Evolutionary conservation across 2,797 vertebrate species (phyloP).

Genomic region (Argya squamiceps): DNA sequence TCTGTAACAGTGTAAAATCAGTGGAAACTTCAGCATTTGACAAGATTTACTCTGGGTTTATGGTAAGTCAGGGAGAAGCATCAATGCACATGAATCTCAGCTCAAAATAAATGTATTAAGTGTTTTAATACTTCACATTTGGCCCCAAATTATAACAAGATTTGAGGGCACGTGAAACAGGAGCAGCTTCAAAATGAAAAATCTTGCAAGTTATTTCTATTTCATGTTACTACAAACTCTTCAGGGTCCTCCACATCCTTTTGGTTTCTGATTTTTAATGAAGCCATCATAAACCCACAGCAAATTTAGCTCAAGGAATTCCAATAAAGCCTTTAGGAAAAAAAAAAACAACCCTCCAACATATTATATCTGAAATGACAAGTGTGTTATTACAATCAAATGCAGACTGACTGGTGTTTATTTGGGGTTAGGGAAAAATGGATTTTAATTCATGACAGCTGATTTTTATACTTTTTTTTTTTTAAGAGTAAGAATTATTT

Average conservation of each 20-base stretch:
- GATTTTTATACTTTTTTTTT: background rate
- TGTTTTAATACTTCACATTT: background rate
- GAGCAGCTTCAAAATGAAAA: background rate
- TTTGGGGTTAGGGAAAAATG: slow-evolving; percentile 38
- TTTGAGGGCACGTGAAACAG: background rate
- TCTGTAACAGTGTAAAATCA: background rate
- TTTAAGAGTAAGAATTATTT: slow-evolving; percentile 13
- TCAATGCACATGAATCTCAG: background rate
- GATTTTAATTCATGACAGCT: slow-evolving; percentile 47
- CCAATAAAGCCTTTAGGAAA: background rate
- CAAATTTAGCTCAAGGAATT: slow-evolving; percentile 27
- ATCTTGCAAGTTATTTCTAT: background rate
- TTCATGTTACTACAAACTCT: background rate
- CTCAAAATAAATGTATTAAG: background rate
- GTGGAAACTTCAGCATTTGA: background rate
- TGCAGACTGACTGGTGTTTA: slow-evolving; percentile 35
- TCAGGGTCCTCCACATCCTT: background rate
- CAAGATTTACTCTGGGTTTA: background rate
- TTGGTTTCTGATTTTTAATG: slow-evolving; percentile 46
- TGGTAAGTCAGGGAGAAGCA: background rate
- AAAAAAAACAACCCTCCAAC: background rate
- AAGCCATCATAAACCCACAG: background rate
- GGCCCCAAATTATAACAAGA: background rate
- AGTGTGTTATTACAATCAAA: slow-evolving; percentile 22
- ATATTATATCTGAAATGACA: slow-evolving; percentile 4